A percentile compares a stretch with the other conserved stretches of the same genome.
Conservation (phyloP, 2,888 invertebrate genomes). For the Ophion costatus region DNA sequence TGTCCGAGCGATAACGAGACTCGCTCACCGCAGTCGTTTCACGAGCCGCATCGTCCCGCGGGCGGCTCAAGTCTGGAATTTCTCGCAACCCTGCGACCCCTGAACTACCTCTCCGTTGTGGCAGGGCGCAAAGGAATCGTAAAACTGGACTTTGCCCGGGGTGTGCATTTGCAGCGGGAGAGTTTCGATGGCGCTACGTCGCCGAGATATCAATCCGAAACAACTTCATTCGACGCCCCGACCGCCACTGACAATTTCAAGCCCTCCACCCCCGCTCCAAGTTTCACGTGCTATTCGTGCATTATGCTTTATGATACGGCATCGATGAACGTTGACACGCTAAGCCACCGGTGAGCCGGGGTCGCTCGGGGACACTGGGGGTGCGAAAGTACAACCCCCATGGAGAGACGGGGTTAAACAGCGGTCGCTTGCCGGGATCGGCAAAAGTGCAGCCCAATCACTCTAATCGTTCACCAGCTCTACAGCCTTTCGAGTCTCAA, state of each 20-base stretch:
- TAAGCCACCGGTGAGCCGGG: slow-evolving; percentile 61
- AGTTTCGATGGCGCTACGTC: slow-evolving; percentile 41
- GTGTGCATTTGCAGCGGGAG: background rate
- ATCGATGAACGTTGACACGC: slow-evolving; percentile 75
- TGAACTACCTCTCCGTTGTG: slow-evolving; percentile 4
- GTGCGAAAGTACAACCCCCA: slow-evolving; percentile 46
- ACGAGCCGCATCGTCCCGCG: slow-evolving; percentile 17
- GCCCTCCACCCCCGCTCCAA: slow-evolving; percentile 70
- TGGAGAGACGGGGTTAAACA: background rate
- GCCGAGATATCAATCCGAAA: slow-evolving; percentile 72
- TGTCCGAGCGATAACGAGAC: slow-evolving; percentile 49
- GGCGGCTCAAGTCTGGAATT: slow-evolving; percentile 21
- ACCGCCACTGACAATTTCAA: slow-evolving; percentile 75
- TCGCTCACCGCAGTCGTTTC: slow-evolving; percentile 48
- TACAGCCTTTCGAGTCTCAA: background rate
- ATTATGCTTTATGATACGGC: slow-evolving; percentile 17
- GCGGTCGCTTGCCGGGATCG: background rate
- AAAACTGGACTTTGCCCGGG: slow-evolving; percentile 24
- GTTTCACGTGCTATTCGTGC: slow-evolving; percentile 67
- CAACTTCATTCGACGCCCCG: slow-evolving; percentile 76
- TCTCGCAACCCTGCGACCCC: slow-evolving; percentile 11
- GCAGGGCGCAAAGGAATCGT: background rate
- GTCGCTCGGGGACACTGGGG: slow-evolving; percentile 37
- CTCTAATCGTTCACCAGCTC: background rate
- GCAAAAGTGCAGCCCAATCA: background rate